These are phyloP conservation scores for Trachymyrmex cornetzi DNA, from an alignment of 1,140 invertebrate genomes.

Conservation along the genomic window DNA sequence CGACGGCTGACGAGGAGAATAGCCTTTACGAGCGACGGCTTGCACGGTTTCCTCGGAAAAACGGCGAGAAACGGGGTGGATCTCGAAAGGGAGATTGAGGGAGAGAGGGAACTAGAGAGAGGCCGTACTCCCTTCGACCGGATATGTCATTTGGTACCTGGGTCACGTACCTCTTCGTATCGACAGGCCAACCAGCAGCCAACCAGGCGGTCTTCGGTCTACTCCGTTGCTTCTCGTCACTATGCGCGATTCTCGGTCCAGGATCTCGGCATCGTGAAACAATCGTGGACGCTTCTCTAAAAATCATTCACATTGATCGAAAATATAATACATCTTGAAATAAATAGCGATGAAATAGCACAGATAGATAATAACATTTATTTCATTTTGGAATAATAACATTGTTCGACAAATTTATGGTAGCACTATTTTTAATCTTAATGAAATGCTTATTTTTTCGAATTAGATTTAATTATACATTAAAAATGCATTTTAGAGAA, in stretches of 20 bases:
- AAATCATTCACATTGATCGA: background rate
- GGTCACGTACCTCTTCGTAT: constrained; percentile 84
- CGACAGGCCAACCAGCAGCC: constrained; percentile 83
- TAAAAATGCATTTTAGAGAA: background rate
- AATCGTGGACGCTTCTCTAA: constrained; percentile 41
- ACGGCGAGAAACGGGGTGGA: constrained; percentile 63
- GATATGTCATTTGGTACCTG: constrained; percentile 83
- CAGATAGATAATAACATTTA: background rate
- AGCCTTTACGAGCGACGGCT: background rate
- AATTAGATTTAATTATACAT: background rate
- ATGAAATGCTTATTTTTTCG: background rate
- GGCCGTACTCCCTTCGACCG: constrained; percentile 67
- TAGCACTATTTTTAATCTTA: background rate
- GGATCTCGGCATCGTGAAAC: constrained; percentile 63
- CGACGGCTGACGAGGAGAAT: background rate
- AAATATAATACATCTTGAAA: background rate
- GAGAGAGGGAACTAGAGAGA: constrained; percentile 23
- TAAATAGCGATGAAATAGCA: background rate
- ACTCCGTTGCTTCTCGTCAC: constrained; percentile 60
- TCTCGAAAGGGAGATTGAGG: constrained; percentile 56
- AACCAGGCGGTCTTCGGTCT: constrained; percentile 70
- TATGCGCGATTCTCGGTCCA: constrained; percentile 65
- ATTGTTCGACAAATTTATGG: background rate
- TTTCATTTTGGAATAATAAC: background rate
- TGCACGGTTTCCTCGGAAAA: constrained; percentile 40